A percentile compares a stretch with the other conserved stretches of the same genome.
Conservation (phyloP, 2,113 vertebrate genomes). For the Apteryx mantelli region DNA sequence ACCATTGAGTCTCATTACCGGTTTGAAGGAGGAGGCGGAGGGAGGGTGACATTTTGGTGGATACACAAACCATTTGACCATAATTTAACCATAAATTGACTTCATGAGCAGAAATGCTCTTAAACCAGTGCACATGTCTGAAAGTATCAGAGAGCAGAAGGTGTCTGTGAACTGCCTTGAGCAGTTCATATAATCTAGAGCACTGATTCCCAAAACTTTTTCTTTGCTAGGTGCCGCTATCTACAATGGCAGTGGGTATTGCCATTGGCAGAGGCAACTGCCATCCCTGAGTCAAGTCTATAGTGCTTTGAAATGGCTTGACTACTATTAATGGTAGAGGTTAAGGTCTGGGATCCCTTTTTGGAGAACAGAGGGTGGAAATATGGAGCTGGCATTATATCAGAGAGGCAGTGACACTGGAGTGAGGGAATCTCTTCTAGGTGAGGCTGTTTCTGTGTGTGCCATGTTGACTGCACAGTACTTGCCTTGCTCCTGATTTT, state of each 20-base stretch:
- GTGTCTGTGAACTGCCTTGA: neutral
- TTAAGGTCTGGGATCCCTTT: neutral
- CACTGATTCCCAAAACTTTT: neutral
- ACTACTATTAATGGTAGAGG: neutral
- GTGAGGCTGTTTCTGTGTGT: accelerated
- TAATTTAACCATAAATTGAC: neutral
- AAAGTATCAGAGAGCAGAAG: neutral
- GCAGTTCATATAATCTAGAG: neutral
- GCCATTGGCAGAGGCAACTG: neutral
- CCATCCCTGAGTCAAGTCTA: neutral
- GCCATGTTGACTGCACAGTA: neutral
- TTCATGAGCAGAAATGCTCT: neutral
- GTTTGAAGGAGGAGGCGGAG: neutral
- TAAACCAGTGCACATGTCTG: neutral
- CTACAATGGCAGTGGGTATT: neutral
- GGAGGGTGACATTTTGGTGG: neutral
- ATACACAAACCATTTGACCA: neutral
- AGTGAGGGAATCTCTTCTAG: neutral
- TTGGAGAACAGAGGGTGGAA: neutral
- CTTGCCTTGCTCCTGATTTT: neutral
- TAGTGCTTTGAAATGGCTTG: neutral
- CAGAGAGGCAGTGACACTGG: neutral
- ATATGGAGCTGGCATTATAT: accelerated
- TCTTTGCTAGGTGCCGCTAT: neutral
- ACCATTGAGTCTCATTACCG: neutral